Evolutionary conservation across 2,797 vertebrate species (phyloP).

Genomic region (Anomalospiza imberbis): DNA sequence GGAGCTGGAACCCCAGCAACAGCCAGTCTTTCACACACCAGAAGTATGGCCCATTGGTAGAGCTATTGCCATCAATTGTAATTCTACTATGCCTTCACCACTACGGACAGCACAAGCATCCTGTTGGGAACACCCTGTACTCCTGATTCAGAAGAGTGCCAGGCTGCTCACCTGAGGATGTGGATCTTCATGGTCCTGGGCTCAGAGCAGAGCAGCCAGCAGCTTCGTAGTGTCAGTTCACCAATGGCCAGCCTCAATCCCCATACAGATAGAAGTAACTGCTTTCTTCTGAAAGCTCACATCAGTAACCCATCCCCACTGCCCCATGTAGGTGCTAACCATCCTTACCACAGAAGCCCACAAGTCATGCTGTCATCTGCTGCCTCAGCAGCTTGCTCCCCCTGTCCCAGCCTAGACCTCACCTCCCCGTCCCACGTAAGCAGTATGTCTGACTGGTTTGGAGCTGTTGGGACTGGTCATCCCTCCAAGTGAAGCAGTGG

Average conservation of each 20-base stretch:
- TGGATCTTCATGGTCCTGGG: not conserved
- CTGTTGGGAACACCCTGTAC: not conserved
- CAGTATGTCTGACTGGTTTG: not conserved
- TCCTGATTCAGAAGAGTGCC: not conserved
- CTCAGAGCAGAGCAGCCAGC: not conserved
- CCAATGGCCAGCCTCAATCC: not conserved
- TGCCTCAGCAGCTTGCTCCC: not conserved
- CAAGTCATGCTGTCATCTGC: not conserved
- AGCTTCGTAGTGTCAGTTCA: not conserved
- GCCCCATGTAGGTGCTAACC: not conserved
- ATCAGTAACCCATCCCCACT: not conserved
- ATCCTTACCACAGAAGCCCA: not conserved
- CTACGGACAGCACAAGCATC: not conserved
- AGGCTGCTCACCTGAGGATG: not conserved
- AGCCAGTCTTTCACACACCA: not conserved
- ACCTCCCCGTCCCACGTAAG: accelerated
- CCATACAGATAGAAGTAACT: not conserved
- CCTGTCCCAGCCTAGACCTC: not conserved
- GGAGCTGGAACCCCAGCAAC: not conserved
- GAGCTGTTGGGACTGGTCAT: not conserved
- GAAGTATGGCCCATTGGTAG: not conserved
- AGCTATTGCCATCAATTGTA: not conserved
- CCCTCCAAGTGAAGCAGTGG: not conserved
- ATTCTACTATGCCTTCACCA: not conserved
- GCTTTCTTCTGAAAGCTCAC: not conserved